phyloP scores from a whole-genome alignment of 2,113 vertebrate genomes.

The Glareola pratincola region DNA sequence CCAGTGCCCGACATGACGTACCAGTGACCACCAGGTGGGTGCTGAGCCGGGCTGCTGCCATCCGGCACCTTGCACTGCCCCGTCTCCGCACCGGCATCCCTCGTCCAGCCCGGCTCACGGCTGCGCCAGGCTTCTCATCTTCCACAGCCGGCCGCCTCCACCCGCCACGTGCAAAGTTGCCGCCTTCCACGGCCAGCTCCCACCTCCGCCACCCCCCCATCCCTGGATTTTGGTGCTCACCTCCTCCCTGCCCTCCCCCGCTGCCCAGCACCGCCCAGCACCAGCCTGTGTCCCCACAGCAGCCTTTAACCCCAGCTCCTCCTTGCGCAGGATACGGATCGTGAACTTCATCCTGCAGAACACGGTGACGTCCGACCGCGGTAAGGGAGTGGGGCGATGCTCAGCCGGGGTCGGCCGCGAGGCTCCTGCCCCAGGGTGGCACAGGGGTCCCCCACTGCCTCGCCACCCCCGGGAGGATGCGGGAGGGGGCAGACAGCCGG shows the following conservation, averaged over 20 bases:
- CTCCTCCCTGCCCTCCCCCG: not conserved
- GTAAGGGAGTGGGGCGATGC: slow-evolving; percentile 67
- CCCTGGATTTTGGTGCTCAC: not conserved
- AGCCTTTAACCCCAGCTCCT: not conserved
- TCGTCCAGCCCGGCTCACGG: not conserved
- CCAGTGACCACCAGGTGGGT: slow-evolving; percentile 74
- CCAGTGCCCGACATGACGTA: not conserved
- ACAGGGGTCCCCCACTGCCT: not conserved
- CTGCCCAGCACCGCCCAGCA: not conserved
- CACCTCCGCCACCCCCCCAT: not conserved
- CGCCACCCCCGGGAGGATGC: fast-evolving
- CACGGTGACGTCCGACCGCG: slow-evolving; percentile 35
- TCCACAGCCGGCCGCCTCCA: not conserved
- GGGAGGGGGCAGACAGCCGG: not conserved
- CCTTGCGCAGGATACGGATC: slow-evolving; percentile 80
- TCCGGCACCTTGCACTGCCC: not conserved
- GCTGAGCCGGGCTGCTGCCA: not conserved
- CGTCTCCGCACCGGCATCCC: not conserved
- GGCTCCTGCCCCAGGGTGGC: not conserved
- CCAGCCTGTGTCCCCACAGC: not conserved
- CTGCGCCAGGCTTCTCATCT: not conserved
- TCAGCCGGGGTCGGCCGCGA: not conserved
- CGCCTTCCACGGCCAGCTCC: not conserved
- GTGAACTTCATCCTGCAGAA: slow-evolving; percentile 80
- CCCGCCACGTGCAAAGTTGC: fast-evolving